Evolutionary conservation across 2,888 invertebrate species (phyloP), one percentile per base, ranked within the genome.

Genomic region (Empis stercorea): DNA sequence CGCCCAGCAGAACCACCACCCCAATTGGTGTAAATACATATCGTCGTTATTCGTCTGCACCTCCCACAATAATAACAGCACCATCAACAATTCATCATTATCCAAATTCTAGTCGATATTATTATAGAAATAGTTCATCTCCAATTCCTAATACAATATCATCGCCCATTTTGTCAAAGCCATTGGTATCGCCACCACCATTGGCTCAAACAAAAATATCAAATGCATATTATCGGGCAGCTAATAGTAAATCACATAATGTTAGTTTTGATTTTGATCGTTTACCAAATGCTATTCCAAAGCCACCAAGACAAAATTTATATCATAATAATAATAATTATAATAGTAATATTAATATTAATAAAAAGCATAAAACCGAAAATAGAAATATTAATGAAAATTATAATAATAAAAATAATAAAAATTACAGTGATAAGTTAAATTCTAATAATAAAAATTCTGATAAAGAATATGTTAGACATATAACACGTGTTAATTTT

Each of bases 401-500:
- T 34, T 10, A 39, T 20, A 11, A 40, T 14, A n/a, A 23, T 14
- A 40, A 20, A 13, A 11, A 40, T 14, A n/a, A 23, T 14, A 40
- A 20, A 13, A 27, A 40, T 23, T 38, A 16, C 17, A 23, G 20
- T 40, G n/a, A 27, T 27, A 39, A 16, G 15, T 34, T 14, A 45
- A 56, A 56, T 47, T 52, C 53, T 48, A 56, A 56, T 43, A 55
- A 47, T 51, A 57, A 54, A 55, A 58, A 55, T 54, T 56, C 55
- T 51, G 60, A 59, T 53, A 62, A 57, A 55, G 65, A 66, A 52
- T 64, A 59, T 59, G 64, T 68, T 53, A 68, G 68, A 59, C 68
- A 70, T 65, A 66, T 70, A 63, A 70, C 69, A 59, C 65, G 69
- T 56, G 66, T 70, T 68, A 68, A 70, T 64, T 68, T 70, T 58